These are phyloP conservation scores for Gymnarchus niloticus DNA, from an alignment of 2,113 vertebrate species.

Conservation along the genomic window DNA sequence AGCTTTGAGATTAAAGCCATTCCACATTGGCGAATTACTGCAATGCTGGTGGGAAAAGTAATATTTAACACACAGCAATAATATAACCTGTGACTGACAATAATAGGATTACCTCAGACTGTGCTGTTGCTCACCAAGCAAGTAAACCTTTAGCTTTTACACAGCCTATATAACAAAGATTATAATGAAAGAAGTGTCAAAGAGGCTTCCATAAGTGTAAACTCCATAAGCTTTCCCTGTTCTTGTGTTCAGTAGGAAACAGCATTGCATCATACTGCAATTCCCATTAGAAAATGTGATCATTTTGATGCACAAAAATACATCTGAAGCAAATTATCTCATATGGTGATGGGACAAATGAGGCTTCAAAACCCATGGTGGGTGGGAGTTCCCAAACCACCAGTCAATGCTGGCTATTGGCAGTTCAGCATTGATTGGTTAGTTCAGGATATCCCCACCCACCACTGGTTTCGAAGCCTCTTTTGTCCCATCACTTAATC, in stretches of 20 bases:
- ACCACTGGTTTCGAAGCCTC: no score
- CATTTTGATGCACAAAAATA: background rate
- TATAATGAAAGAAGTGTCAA: background rate
- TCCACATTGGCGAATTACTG: background rate
- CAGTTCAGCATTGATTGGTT: no score
- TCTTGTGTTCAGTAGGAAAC: background rate
- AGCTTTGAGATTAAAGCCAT: background rate
- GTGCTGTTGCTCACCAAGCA: background rate
- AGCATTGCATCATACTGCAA: background rate
- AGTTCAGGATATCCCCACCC: no score
- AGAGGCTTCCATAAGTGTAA: background rate
- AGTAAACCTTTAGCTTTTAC: slow-evolving; percentile 8
- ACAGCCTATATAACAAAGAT: background rate
- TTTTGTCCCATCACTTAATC: no score
- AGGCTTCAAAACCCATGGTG: no score
- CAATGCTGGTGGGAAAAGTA: background rate
- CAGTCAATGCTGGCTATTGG: no score
- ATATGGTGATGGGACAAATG: no score
- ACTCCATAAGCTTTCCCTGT: background rate
- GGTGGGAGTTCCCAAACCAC: no score
- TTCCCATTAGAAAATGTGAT: background rate
- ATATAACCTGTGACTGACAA: background rate
- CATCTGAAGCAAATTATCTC: background rate
- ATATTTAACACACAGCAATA: slow-evolving; percentile 7
- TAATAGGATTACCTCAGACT: background rate